Percentiles rank a stretch among this genome's conserved stretches.
These are phyloP conservation scores for Micronycteris hirsuta DNA, from an alignment of 2,113 vertebrate genomes.

Conservation along the genomic window DNA sequence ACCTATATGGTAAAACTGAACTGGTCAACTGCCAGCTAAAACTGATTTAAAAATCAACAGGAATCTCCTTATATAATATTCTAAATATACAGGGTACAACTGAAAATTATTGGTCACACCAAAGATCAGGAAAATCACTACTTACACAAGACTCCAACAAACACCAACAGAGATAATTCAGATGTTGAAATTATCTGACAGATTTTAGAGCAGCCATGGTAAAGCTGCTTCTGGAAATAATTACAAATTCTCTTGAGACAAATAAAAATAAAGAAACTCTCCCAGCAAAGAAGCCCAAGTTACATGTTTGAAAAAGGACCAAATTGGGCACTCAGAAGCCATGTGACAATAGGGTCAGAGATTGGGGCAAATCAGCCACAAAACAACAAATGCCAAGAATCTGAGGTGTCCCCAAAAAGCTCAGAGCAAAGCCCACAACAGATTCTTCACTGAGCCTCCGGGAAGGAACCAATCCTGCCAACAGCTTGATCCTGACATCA, in stretches of 20 bases:
- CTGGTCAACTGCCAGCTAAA: background rate
- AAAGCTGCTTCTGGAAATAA: background rate
- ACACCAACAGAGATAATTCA: background rate
- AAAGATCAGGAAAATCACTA: slow-evolving; percentile 13
- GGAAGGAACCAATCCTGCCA: background rate
- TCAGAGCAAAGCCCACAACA: background rate
- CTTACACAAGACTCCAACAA: background rate
- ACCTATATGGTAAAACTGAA: background rate
- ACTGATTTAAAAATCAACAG: background rate
- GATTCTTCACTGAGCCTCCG: background rate
- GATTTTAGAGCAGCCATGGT: background rate
- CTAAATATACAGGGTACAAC: background rate
- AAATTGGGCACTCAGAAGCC: background rate
- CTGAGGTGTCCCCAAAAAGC: background rate
- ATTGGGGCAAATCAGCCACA: background rate
- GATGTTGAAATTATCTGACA: background rate
- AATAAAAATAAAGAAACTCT: background rate
- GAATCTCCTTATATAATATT: background rate
- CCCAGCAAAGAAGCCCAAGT: background rate
- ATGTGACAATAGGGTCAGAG: background rate
- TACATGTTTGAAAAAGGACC: background rate
- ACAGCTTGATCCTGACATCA: background rate
- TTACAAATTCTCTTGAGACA: background rate
- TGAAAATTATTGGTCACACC: background rate
- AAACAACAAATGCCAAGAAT: background rate